Percentiles rank a stretch among this genome's conserved stretches.
Evolutionary conservation across 2,888 invertebrate species (phyloP).

Genomic region (Hemistola chrysoprasaria): DNA sequence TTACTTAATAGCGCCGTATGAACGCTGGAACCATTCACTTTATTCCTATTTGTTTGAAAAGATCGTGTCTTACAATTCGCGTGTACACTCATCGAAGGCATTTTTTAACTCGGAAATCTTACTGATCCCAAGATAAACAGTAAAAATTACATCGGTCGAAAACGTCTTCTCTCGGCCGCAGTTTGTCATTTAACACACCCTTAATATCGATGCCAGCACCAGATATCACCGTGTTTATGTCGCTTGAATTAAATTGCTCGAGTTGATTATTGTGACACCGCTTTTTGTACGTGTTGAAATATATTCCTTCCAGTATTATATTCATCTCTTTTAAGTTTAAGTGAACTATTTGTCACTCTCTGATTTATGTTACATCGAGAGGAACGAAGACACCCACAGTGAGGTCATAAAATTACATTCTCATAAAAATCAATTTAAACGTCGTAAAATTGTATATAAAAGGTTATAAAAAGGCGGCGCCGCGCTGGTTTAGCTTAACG

Average conservation of each 20-base stretch:
- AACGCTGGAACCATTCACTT: not conserved
- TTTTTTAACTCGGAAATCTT: constrained; percentile 63
- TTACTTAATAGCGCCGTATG: not conserved
- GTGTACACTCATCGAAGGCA: constrained; percentile 53
- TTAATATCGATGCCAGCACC: constrained; percentile 74
- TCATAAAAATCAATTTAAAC: constrained; percentile 76
- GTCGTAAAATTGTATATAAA: constrained; percentile 57
- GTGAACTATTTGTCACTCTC: constrained; percentile 21
- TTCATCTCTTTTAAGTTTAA: constrained; percentile 30
- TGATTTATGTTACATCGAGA: constrained; percentile 11
- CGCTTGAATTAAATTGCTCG: constrained; percentile 76
- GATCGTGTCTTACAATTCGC: constrained; percentile 41
- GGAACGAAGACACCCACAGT: constrained; percentile 41
- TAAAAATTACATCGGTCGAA: constrained; percentile 71
- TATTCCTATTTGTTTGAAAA: constrained; percentile 1
- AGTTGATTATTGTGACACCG: constrained; percentile 73
- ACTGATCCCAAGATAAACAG: constrained; percentile 65
- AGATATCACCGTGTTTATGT: constrained; percentile 76
- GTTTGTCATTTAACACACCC: constrained; percentile 78
- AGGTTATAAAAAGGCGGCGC: constrained; percentile 40
- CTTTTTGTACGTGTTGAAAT: constrained; percentile 65
- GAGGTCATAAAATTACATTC: constrained; percentile 64
- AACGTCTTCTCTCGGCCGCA: constrained; percentile 67
- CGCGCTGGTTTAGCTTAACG: constrained; percentile 70
- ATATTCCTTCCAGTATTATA: constrained; percentile 54